Conservation (phyloP, 2,888 invertebrate genomes). For the Agriopis leucophaearia region DNA sequence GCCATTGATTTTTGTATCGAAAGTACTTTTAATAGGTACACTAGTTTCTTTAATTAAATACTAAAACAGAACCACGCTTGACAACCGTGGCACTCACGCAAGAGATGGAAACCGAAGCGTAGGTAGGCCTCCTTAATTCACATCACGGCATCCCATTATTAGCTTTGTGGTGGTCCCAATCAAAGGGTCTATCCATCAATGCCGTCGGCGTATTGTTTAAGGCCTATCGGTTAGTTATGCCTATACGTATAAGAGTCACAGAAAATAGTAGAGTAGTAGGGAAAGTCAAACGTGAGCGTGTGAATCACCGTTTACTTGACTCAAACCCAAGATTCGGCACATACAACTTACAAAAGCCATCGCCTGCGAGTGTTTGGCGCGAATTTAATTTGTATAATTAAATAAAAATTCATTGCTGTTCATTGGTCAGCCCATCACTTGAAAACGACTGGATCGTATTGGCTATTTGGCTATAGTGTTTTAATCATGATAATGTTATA, state of each 20-base stretch:
- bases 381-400: no score
- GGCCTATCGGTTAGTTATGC: conserved; percentile 8
- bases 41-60: not conserved
- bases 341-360: no score
- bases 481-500: no score
- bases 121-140: conserved; percentile 13
- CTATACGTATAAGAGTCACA: not conserved
- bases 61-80: not conserved
- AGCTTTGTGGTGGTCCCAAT: conserved; percentile 27
- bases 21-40: no score
- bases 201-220: conserved; percentile 22
- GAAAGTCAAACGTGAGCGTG: not conserved
- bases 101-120: not conserved
- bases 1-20: no score
- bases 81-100: conserved; percentile 3
- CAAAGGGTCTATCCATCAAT: conserved; percentile 28
- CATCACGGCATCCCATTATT: conserved; percentile 25
- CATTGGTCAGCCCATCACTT: no score
- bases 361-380: no score
- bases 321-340: no score
- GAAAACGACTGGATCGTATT: no score
- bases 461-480: no score
- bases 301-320: no score
- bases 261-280: not conserved
- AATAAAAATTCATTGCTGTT: no score